These are phyloP conservation scores for Mactromeris polynyma DNA, from an alignment of 2,888 invertebrate species.

Conservation along the genomic window DNA sequence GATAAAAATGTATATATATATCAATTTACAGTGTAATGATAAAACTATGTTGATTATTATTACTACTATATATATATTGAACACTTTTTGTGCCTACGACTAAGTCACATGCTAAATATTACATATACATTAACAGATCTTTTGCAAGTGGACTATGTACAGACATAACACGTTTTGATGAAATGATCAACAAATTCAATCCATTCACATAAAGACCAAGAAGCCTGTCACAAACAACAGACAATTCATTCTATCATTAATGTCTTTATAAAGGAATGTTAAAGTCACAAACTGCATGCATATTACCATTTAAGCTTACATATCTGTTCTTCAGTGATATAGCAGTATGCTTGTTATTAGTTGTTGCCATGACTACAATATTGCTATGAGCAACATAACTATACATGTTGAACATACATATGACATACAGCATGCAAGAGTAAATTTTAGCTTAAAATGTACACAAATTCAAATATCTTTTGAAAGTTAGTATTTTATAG, in stretches of 20 bases:
- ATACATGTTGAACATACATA: neutral
- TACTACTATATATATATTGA: neutral
- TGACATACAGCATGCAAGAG: neutral
- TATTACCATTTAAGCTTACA: neutral
- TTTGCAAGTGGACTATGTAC: conserved; percentile 1
- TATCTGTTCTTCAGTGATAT: neutral
- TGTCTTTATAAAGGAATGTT: conserved; percentile 1
- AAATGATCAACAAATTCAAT: neutral
- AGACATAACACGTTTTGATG: neutral
- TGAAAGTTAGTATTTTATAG: too few relatives aligned
- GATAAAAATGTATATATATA: neutral
- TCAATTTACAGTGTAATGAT: conserved; percentile 3
- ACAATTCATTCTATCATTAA: neutral
- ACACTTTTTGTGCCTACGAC: conserved; percentile 1
- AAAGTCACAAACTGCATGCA: neutral
- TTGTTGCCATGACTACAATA: neutral
- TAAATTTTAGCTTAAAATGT: neutral
- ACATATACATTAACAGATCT: conserved; percentile 14
- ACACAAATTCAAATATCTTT: neutral
- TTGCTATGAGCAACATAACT: neutral
- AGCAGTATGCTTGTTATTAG: neutral
- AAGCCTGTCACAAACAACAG: neutral
- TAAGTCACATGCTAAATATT: neutral
- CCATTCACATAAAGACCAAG: neutral
- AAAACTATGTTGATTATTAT: neutral